Evolutionary conservation across 2,797 vertebrate genomes (phyloP).

Genomic region (Meriones psammophilus): DNA sequence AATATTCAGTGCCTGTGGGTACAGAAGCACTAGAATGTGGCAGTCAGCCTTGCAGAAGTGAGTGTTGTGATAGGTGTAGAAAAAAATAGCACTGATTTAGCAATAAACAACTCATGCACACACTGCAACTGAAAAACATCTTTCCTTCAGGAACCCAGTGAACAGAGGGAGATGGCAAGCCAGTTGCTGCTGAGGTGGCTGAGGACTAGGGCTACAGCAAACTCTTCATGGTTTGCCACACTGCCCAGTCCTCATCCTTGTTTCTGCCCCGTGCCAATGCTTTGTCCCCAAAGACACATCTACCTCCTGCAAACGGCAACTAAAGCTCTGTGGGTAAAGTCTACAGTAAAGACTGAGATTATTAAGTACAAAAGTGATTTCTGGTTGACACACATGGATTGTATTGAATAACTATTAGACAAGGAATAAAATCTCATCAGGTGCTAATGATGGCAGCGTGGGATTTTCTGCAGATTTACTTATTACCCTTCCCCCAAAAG

Average conservation of each 20-base stretch:
- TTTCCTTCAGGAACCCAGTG: no score
- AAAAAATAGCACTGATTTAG: no score
- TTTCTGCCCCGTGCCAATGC: not conserved
- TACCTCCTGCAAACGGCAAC: not conserved
- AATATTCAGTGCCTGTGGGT: no score
- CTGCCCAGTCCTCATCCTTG: no score
- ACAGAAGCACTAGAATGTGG: no score
- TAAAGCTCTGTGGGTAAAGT: not conserved
- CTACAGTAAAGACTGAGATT: not conserved
- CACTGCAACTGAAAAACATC: no score
- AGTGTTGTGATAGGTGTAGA: no score
- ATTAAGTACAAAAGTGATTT: not conserved
- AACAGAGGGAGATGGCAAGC: no score
- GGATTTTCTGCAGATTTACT: not conserved
- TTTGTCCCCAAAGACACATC: not conserved
- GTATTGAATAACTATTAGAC: constrained; percentile 7
- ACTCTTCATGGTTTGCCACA: not conserved
- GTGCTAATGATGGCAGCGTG: not conserved
- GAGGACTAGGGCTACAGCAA: no score
- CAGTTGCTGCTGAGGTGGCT: no score
- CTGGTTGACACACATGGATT: not conserved
- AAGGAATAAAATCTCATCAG: not conserved
- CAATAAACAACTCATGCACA: no score
- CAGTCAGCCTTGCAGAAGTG: no score
- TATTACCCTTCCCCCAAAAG: not conserved